Evolutionary conservation across 2,797 vertebrate genomes (phyloP).

Genomic region (Trematomus bernacchii): DNA sequence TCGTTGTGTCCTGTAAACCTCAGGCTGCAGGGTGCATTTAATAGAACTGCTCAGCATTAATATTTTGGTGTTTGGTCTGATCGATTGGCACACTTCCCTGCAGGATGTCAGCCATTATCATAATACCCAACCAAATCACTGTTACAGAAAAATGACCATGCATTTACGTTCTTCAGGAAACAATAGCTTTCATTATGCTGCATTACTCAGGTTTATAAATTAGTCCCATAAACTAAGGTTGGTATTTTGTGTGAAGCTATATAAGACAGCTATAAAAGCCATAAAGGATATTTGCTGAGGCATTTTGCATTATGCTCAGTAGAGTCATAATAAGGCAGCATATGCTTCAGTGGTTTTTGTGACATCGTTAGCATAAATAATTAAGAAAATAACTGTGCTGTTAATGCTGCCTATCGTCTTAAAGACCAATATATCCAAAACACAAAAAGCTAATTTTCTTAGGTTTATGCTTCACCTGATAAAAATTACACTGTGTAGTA

Average conservation of each 20-base stretch:
- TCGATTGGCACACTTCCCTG: conserved; percentile 68
- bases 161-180: conserved; percentile 66
- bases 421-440: conserved; percentile 11
- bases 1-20: conserved; percentile 39
- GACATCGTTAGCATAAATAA: conserved; percentile 33
- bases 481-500: conserved; percentile 3
- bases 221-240: conserved; percentile 32
- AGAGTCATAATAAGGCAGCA: conserved; percentile 33
- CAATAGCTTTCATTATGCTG: conserved; percentile 54
- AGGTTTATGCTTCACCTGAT: conserved; percentile 16
- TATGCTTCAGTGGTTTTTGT: conserved; percentile 23
- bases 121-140: conserved; percentile 68
- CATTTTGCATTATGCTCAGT: conserved; percentile 26
- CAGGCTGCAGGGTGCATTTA: conserved; percentile 49
- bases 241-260: conserved; percentile 23
- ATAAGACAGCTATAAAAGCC: conserved; percentile 11
- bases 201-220: conserved; percentile 58
- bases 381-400: conserved; percentile 36
- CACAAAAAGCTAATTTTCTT: conserved; percentile 29
- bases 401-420: conserved; percentile 25
- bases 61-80: conserved; percentile 58
- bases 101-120: conserved; percentile 70
- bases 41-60: conserved; percentile 45
- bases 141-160: conserved; percentile 64
- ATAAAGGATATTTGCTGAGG: background rate